Evolutionary conservation across 2,113 vertebrate species (phyloP), one percentile per base, ranked within the genome.

Genomic region (Crocuta crocuta): DNA sequence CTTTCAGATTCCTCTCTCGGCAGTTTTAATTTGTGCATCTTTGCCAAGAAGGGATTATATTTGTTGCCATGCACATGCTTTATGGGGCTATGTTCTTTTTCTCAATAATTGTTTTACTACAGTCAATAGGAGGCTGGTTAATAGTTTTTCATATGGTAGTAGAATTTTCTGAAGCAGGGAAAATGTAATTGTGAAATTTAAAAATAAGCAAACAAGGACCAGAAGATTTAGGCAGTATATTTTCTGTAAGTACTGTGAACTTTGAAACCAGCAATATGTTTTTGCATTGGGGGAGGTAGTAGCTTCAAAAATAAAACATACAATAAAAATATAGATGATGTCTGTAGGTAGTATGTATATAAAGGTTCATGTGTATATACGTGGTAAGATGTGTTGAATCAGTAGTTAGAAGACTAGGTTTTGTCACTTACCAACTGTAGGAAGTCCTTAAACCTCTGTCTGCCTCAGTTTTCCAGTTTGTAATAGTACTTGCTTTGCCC

Each of bases 81-180:
- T 97, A 97, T 70, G 50, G 45, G 33, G 45, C 58, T 94, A 19
- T 95, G 48, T 93, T 91, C 68, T 91, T 91, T 96, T 89, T 85
- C 76, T 80, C 91, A 96, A 89, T 97, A 98, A 96, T 98, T 98
- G 87, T 98, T 96, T 97, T 97, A 96, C 93, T 87, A 74, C 94
- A 96, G 83, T 98, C 96, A 94, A 82, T 97, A 95, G 87, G 84
- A 97, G 92, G 63, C 84, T 95, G 79, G 74, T 97, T 97, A 97
- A 96, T 97, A 97, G 92, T 94, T 98, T 98, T 97, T 94, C 53
- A 84, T 87, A 50, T 2, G 0, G 45, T 97, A 95, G 92, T 97
- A 97, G 93, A 96, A 95, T 96, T 98, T 98, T 96, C 92, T 96
- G 86, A 97, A 96, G 89, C 79, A 97, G 35, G 43, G 90, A 97